Base-by-base conservation (phyloP, 1,140 invertebrate genomes). In the Atopsyche davidsoni region DNA sequence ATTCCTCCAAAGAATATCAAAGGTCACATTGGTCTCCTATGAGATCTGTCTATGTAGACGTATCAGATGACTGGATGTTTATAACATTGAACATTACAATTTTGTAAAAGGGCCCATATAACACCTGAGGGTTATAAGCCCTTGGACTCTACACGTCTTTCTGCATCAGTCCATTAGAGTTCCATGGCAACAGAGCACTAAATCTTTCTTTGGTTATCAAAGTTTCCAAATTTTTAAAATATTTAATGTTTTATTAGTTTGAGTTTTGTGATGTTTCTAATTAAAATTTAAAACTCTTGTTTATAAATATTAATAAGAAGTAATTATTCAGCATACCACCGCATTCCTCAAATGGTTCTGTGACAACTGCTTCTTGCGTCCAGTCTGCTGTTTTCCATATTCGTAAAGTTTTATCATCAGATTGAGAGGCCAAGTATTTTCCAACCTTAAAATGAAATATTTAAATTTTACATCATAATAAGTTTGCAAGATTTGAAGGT, bases 361-460 rank as follows among this genome's bases (percentile, higher is more conserved):
- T 86, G 23, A 98, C 86, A 1, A 85, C 72, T 17, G 81, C 79
- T 62, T 95, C 89, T 60, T 87, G 80, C 13, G 84, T 78, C 96
- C 96, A 99, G 66, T 98, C 93, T 3, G 79, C 78, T 0, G 94
- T 98, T 59, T 91, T 79, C 96, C 96, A 99, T 18, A 99, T 83
- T 64, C 89, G 76, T 4, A 99, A 69, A 25, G 87, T 91, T 64
- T 92, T 93, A 68, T 99, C 96, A 73, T 97, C 95, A 2, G 93
- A 94, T 70, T 97, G 96, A 18, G 92, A 92, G 2, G 94, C 93
- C 24, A 99, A 70, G 67, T 95, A 99, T 72, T 95, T 95, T 1
- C 96, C 95, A 46, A 96, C 70, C 72, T 74, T 43, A 14, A 63
- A 61, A 38, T 36, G 55, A 13, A 47, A n/a, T n/a, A n/a, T n/a